These are phyloP conservation scores for Acipenser ruthenus DNA, from an alignment of 2,797 vertebrate genomes.

Conservation along the genomic window DNA sequence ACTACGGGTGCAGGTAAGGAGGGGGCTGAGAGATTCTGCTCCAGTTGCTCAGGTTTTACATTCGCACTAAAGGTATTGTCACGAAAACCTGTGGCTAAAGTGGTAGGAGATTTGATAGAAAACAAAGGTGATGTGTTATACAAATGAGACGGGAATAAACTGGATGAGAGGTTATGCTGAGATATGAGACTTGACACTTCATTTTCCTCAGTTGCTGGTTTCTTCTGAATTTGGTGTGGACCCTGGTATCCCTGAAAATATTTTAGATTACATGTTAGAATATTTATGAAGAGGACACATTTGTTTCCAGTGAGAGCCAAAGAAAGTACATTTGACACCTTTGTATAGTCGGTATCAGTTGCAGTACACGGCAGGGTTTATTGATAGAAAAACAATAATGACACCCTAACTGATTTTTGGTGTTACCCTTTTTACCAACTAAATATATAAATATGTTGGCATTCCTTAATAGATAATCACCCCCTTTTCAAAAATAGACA, in stretches of 20 bases:
- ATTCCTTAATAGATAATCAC: too few relatives aligned
- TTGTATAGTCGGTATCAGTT: too few relatives aligned
- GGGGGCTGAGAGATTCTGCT: neutral
- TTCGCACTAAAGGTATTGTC: neutral
- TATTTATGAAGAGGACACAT: too few relatives aligned
- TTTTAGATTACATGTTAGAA: too few relatives aligned
- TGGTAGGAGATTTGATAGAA: slow-evolving; percentile 30
- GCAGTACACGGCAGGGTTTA: too few relatives aligned
- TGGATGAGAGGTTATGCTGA: neutral
- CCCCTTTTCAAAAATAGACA: too few relatives aligned
- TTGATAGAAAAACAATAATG: too few relatives aligned
- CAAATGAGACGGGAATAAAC: slow-evolving; percentile 32
- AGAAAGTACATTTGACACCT: too few relatives aligned
- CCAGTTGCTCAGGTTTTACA: neutral
- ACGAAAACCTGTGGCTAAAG: neutral
- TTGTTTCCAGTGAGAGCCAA: too few relatives aligned
- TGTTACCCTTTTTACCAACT: too few relatives aligned
- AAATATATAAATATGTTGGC: too few relatives aligned
- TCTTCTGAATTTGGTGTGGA: slow-evolving; percentile 53
- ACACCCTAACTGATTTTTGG: too few relatives aligned
- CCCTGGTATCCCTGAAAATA: slow-evolving; percentile 50
- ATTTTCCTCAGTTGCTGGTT: slow-evolving; percentile 24
- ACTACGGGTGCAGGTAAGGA: slow-evolving; percentile 6
- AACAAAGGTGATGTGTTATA: slow-evolving; percentile 41
- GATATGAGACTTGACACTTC: neutral